A percentile compares a stretch with the other conserved stretches of the same genome.
phyloP scores from a whole-genome alignment of 2,113 vertebrate species.

The Falcunculus frontatus region DNA sequence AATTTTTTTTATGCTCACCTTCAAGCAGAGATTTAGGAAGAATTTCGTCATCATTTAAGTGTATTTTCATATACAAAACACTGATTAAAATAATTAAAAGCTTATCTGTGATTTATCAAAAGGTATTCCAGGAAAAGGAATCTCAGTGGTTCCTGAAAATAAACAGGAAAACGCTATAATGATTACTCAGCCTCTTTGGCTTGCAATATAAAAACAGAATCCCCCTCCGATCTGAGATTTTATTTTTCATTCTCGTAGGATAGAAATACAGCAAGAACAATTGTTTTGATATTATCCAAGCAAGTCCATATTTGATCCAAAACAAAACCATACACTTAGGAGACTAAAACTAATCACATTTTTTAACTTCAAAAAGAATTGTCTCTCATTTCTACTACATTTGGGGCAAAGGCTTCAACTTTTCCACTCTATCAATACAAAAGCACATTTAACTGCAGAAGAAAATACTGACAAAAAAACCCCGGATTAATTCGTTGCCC shows the following conservation, averaged over 20 bases:
- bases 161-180: not conserved
- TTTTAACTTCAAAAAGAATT: not conserved
- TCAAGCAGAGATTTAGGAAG: not conserved
- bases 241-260: not conserved
- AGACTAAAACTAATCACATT: not conserved
- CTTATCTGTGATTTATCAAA: not conserved
- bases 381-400: not conserved
- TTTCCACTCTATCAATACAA: not conserved
- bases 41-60: not conserved
- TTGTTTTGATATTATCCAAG: not conserved
- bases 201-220: not conserved
- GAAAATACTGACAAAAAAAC: not conserved
- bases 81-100: not conserved
- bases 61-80: not conserved
- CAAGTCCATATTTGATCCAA: not conserved
- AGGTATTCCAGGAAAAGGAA: not conserved
- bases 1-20: not conserved
- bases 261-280: not conserved
- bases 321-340: not conserved
- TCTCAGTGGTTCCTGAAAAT: not conserved
- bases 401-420: not conserved
- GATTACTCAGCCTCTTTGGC: not conserved
- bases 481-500: not conserved
- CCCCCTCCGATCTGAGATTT: not conserved
- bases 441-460: not conserved